A percentile compares a stretch with the other conserved stretches of the same genome.
These are phyloP conservation scores for Amblyornis subalaris DNA, from an alignment of 2,113 vertebrate genomes.

Conservation along the genomic window DNA sequence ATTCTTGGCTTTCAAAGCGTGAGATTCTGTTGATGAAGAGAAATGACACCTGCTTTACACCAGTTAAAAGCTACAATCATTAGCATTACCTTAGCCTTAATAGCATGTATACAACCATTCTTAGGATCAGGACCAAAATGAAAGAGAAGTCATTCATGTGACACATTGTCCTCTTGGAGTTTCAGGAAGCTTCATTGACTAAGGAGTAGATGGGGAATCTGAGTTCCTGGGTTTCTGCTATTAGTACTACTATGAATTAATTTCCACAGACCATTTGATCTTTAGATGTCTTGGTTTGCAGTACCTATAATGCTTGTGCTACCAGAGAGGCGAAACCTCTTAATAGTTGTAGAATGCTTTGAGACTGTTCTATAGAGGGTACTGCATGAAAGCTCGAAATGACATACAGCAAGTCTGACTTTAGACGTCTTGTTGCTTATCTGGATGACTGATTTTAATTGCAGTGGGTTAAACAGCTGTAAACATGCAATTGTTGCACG, in stretches of 20 bases:
- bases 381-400: background rate
- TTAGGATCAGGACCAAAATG: background rate
- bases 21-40: background rate
- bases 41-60: background rate
- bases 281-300: background rate
- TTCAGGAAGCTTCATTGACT: background rate
- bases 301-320: background rate
- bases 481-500: background rate
- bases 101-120: background rate
- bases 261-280: background rate
- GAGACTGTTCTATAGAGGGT: background rate
- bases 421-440: background rate
- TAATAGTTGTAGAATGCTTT: background rate
- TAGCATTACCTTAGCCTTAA: background rate
- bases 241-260: background rate
- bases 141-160: background rate
- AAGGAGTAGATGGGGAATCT: background rate
- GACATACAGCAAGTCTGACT: background rate
- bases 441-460: constrained; percentile 9
- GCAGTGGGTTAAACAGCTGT: background rate
- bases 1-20: background rate
- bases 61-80: background rate
- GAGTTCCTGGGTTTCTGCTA: background rate
- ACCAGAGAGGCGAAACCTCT: background rate
- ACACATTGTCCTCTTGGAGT: background rate